Base-by-base conservation (phyloP, 2,797 vertebrate species). In the Aldrovandia affinis region DNA sequence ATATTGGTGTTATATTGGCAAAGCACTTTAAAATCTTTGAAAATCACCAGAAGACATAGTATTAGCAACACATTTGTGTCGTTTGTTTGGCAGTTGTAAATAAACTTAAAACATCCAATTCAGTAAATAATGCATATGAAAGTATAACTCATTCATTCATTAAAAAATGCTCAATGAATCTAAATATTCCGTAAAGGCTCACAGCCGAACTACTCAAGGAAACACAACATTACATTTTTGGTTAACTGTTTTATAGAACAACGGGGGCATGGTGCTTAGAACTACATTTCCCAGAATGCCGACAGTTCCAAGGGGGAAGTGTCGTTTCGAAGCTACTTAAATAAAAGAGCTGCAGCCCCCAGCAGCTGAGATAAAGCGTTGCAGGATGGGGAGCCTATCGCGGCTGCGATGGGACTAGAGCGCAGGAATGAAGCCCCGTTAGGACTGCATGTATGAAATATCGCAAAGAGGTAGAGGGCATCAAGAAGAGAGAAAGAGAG, bases 231-330 rank as follows among this genome's bases (percentile, higher is more conserved):
- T n/a, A n/a, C n/a, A n/a, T n/a, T n/a, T n/a, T n/a, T n/a, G n/a
- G n/a, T n/a, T n/a, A n/a, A n/a, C n/a, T n/a, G n/a, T n/a, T n/a
- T n/a, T n/a, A n/a, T n/a, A n/a, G n/a, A n/a, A n/a, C n/a, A n/a
- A n/a, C n/a, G n/a, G n/a, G n/a, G n/a, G n/a, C n/a, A 22, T 47
- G 10, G 36, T 78, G 14, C 42, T 22, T 0, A 0, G 5, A 86
- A 91, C 94, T 95, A 89, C 92, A 91, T 93, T 91, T 93, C 94
- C 95, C 95, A 91, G 88, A 89, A 90, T 91, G 85, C 94, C 28
- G 0, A 39, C 57, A 0, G 28, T 42, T 80, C 0, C 30, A 0
- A 81, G 79, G 86, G 89, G 93, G 94, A 95, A 93, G 94, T 95
- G 92, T 92, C 94, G 94, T 92, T 61, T 81, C 81, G 25, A 55